Percentiles rank a stretch among this genome's conserved stretches.
Conservation (phyloP, 2,113 vertebrate species). For the Setophaga kirtlandii region DNA sequence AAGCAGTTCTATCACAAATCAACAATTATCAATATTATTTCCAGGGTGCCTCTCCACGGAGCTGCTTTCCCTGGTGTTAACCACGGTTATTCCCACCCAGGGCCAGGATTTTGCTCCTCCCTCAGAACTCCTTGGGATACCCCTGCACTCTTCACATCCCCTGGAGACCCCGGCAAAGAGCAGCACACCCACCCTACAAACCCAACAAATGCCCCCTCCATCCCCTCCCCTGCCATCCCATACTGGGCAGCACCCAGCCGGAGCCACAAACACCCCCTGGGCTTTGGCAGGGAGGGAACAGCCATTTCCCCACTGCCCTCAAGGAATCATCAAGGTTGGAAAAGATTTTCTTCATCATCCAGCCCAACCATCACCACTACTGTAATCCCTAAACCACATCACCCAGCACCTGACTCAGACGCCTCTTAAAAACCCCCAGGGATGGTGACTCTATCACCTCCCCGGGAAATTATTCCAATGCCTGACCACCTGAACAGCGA, state of each 20-base stretch:
- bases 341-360: not conserved
- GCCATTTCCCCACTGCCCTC: not conserved
- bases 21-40: not conserved
- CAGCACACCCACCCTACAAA: too few species aligned
- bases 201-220: too few species aligned
- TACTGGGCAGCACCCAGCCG: fast-evolving
- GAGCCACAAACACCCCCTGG: not conserved
- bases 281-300: not conserved
- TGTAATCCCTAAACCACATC: not conserved
- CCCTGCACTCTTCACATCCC: not conserved
- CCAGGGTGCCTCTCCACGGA: not conserved
- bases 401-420: too few species aligned
- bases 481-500: not conserved
- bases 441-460: not conserved
- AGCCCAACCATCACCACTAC: not conserved
- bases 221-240: not conserved
- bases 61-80: not conserved
- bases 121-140: fast-evolving
- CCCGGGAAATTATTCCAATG: not conserved
- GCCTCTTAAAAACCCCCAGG: not conserved
- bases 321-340: fast-evolving
- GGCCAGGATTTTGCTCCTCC: not conserved
- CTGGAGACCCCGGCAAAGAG: not conserved
- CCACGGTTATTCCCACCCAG: not conserved
- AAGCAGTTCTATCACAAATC: not conserved